Percentiles rank a stretch among this genome's conserved stretches.
phyloP scores from a whole-genome alignment of 2,888 invertebrate species.

The Dorcus hopei region DNA sequence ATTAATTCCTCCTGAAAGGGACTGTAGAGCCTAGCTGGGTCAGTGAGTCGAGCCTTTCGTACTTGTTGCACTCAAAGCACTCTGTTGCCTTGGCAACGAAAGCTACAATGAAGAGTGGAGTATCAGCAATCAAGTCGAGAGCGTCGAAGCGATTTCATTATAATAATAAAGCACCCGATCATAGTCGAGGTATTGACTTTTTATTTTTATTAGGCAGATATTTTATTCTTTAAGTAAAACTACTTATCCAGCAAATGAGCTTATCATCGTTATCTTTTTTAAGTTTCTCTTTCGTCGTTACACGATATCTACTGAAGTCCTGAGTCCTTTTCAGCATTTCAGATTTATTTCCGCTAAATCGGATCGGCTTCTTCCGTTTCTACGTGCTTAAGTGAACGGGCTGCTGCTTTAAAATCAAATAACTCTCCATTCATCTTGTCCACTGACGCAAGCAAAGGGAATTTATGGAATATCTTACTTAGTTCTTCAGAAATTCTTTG shows the following conservation, averaged over 20 bases:
- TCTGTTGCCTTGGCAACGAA: slow-evolving; percentile 30
- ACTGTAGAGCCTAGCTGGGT: slow-evolving; percentile 18
- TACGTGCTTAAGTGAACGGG: slow-evolving; percentile 8
- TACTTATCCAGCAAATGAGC: too few species aligned
- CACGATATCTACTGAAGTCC: too few species aligned
- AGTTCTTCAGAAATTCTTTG: neutral
- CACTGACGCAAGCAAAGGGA: neutral
- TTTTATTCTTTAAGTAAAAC: too few species aligned
- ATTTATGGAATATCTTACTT: neutral
- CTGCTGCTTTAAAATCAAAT: slow-evolving; percentile 11
- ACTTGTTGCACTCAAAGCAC: slow-evolving; percentile 31
- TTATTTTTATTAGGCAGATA: too few species aligned
- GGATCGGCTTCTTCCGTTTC: neutral
- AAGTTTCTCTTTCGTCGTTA: too few species aligned
- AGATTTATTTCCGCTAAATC: slow-evolving; percentile 1
- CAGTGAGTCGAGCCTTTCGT: slow-evolving; percentile 22
- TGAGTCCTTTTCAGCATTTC: neutral
- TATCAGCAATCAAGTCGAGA: slow-evolving; percentile 13
- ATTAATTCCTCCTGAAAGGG: slow-evolving; percentile 5
- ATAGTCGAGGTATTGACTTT: neutral
- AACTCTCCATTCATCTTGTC: slow-evolving; percentile 8
- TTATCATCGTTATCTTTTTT: too few species aligned
- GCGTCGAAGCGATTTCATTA: slow-evolving; percentile 10
- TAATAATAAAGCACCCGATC: slow-evolving; percentile 2
- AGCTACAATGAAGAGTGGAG: slow-evolving; percentile 24